phyloP scores from a whole-genome alignment of 2,888 invertebrate species.

The Rotaria sp. region DNA sequence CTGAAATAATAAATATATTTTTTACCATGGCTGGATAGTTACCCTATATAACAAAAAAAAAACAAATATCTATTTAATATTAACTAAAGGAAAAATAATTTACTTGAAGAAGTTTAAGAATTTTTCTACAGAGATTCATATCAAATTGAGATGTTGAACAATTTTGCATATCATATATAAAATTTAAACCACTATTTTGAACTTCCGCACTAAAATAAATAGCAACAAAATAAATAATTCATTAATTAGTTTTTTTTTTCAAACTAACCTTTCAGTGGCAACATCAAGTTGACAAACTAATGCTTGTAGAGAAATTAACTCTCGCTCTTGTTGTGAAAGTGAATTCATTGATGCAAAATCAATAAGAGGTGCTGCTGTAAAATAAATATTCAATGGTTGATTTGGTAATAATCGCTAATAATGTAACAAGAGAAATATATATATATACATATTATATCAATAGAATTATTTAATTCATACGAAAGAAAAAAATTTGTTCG shows the following conservation, averaged over 20 bases:
- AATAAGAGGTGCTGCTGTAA: slow-evolving; percentile 83
- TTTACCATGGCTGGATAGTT: slow-evolving; percentile 92
- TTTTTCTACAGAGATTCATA: slow-evolving; percentile 92
- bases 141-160: slow-evolving; percentile 96
- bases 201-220: slow-evolving; percentile 65
- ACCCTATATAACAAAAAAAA: slow-evolving; percentile 62
- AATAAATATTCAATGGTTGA: slow-evolving; percentile 88
- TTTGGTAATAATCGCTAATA: slow-evolving; percentile 52
- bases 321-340: slow-evolving; percentile 56
- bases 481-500: slow-evolving; percentile 89
- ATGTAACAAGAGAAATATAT: not conserved
- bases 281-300: slow-evolving; percentile 75
- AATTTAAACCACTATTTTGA: slow-evolving; percentile 85
- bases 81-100: slow-evolving; percentile 43
- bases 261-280: slow-evolving; percentile 69
- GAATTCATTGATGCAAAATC: slow-evolving; percentile 71
- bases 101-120: slow-evolving; percentile 88
- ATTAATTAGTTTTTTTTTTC: too few relatives aligned
- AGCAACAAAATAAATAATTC: not conserved
- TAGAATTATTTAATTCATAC: slow-evolving; percentile 45
- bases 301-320: slow-evolving; percentile 70
- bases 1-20: slow-evolving; percentile 87
- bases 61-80: not conserved
- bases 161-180: slow-evolving; percentile 96
- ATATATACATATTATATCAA: not conserved